Evolutionary conservation across 2,113 vertebrate species (phyloP), one percentile per base, ranked within the genome.

Genomic region (Bubalus kerabau): DNA sequence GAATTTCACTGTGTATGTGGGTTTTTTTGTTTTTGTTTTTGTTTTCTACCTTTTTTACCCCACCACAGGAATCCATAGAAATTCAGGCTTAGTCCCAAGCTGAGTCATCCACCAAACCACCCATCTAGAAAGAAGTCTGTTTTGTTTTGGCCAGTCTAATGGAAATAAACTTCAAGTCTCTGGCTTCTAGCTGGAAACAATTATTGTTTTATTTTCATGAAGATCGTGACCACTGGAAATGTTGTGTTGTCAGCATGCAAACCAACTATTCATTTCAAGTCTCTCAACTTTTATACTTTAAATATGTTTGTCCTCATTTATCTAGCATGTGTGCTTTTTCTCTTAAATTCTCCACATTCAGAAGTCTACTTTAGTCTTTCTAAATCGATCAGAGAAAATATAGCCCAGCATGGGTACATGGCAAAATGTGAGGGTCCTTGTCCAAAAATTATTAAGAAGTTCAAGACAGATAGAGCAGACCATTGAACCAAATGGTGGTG

Each of bases 241-340:
- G 91, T 74, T 87, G 74, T 89, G 52, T 78, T 96, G 78, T 92
- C 62, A 96, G 54, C 40, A 96, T 40, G 43, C 28, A 95, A 93
- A 59, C 43, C 21, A 86, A 50, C 23, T 91, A 46, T 40, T 62
- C 54, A 80, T 50, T 76, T 95, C 23, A 52, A 94, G 52, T 62
- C 32, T 40, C 48, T 92, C 28, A 24, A 24, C 17, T 36, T 93
- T 94, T 57, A 57, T 52, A 46, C 12, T 60, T 87, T 59, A 62
- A 90, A 52, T 82, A 83, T 24, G 5, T 94, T 83, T 40, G 23
- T 89, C 5, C 5, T 56, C 43, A 11, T 43, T 76, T 94, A 71
- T 50, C 26, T 84, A 82, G 48, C 40, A 76, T 54, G 16, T 76
- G 4, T 9, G 14, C 7, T 6, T 40, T 15, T 43, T 50, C 40